Evolutionary conservation across 2,113 vertebrate genomes (phyloP).

Genomic region (Heterochromis multidens): DNA sequence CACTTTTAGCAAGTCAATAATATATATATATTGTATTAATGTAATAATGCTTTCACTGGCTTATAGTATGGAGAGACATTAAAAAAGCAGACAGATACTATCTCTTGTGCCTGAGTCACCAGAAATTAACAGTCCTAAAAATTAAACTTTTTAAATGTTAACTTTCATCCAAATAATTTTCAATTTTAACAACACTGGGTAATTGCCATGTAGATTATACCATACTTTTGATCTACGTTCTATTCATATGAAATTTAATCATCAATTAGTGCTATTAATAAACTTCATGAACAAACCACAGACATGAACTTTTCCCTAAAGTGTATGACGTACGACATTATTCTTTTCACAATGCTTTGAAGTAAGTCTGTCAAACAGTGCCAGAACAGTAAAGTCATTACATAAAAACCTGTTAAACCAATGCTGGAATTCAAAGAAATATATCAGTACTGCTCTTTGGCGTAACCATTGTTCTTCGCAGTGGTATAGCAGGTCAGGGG

Average conservation of each 20-base stretch:
- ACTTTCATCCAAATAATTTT: background rate
- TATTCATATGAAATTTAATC: background rate
- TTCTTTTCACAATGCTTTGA: background rate
- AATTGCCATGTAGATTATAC: background rate
- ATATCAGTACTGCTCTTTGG: background rate
- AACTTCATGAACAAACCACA: background rate
- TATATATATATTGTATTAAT: too few relatives aligned
- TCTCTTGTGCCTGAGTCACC: too few relatives aligned
- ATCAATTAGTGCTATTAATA: background rate
- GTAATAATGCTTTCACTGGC: too few relatives aligned
- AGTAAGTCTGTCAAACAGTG: background rate
- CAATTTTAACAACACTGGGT: background rate
- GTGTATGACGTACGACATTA: background rate
- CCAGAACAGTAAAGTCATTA: background rate
- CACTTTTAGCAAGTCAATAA: too few relatives aligned
- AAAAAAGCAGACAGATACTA: too few relatives aligned
- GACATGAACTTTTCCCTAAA: rapidly evolving
- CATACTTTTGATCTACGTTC: background rate
- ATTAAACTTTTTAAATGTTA: too few relatives aligned
- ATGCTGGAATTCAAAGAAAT: background rate
- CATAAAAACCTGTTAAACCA: background rate
- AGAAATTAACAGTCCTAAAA: too few relatives aligned
- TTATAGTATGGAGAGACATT: too few relatives aligned
- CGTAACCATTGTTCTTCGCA: background rate
- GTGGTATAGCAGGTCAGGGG: background rate